Conservation (phyloP, 2,113 vertebrate genomes). For the Ameiurus melas region DNA sequence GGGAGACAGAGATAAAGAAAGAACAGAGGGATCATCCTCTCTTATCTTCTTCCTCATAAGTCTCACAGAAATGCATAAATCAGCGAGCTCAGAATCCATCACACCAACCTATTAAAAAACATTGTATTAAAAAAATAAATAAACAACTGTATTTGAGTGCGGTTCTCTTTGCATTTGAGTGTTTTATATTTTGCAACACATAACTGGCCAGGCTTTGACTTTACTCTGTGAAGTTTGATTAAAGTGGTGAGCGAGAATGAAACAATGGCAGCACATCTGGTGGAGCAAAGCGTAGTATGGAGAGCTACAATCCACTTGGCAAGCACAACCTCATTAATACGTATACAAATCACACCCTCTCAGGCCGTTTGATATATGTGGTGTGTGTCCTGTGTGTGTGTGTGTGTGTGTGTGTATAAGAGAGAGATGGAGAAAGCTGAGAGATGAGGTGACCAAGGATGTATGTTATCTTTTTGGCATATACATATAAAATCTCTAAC, state of each 20-base stretch:
- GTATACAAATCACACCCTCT: constrained; percentile 43
- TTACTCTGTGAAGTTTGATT: constrained; percentile 53
- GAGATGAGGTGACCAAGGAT: neutral
- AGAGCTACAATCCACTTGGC: constrained; percentile 21
- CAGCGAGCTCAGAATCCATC: constrained; percentile 57
- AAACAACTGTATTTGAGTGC: constrained; percentile 59
- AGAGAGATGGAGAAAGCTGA: neutral
- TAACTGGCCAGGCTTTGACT: constrained; percentile 59
- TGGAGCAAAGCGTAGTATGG: neutral
- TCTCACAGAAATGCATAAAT: constrained; percentile 63
- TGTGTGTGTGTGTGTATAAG: neutral
- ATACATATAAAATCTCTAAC: constrained; percentile 3
- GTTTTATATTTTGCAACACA: constrained; percentile 71
- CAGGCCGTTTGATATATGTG: constrained; percentile 39
- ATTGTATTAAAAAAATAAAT: constrained; percentile 43
- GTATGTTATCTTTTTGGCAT: constrained; percentile 27
- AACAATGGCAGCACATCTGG: constrained; percentile 46
- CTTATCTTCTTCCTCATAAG: constrained; percentile 63
- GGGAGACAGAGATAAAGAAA: constrained; percentile 40
- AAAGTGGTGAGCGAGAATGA: constrained; percentile 54
- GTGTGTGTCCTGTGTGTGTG: constrained; percentile 16
- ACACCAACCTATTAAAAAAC: constrained; percentile 57
- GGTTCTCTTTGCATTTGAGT: constrained; percentile 59
- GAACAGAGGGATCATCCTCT: constrained; percentile 63
- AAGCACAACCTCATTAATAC: constrained; percentile 36